phyloP scores from a whole-genome alignment of 2,797 vertebrate genomes.

The Mus minutoides region DNA sequence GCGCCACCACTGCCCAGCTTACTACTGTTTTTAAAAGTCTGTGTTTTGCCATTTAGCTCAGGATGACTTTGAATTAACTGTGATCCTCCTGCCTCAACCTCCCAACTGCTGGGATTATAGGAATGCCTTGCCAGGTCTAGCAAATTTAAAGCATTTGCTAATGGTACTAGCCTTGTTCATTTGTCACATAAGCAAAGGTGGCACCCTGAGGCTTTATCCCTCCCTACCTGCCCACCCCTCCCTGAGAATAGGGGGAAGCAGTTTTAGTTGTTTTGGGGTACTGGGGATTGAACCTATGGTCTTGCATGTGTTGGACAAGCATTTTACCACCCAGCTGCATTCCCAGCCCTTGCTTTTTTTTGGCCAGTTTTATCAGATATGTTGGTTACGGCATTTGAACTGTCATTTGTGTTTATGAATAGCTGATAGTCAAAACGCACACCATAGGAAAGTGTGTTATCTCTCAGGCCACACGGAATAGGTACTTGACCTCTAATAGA shows the following conservation, averaged over 20 bases:
- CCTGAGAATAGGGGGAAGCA: neutral
- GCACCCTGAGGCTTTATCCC: neutral
- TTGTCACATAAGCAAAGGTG: neutral
- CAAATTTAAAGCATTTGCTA: neutral
- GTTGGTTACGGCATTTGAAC: neutral
- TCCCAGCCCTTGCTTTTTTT: no score
- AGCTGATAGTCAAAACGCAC: neutral
- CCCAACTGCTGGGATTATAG: neutral
- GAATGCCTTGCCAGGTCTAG: neutral
- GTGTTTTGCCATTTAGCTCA: neutral
- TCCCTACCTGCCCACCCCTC: fast-evolving
- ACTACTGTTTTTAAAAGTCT: neutral
- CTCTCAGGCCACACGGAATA: no score
- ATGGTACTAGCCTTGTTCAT: neutral
- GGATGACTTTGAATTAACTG: neutral
- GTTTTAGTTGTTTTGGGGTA: neutral
- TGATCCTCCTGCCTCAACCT: neutral
- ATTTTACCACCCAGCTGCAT: neutral
- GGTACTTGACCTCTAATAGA: neutral
- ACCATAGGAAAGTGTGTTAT: neutral
- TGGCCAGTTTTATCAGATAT: neutral
- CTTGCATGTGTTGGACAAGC: neutral
- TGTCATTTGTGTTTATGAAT: neutral
- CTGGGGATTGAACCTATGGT: neutral
- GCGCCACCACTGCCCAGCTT: no score